Base-by-base conservation (phyloP, 2,888 invertebrate genomes). In the Ctenicera cuprea region DNA sequence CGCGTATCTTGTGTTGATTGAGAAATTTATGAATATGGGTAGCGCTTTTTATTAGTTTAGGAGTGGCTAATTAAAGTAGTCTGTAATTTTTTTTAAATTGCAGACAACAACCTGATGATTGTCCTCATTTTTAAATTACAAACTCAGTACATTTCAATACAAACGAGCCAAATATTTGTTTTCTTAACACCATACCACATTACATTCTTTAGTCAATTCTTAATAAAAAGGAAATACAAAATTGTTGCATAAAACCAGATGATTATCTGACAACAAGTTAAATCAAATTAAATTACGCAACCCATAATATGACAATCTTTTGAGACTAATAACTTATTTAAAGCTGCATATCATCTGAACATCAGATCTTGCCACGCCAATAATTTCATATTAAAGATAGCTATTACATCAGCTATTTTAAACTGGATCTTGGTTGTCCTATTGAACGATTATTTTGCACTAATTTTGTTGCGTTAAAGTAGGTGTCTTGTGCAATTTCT, bases 11-110 rank as follows among this genome's bases (percentile, higher is more conserved):
- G 4, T 5, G n/a, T 41, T 41, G 1, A n/a, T 41, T 41, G 14
- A 41, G 41, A 41, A 41, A 41, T 41, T 41, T n/a, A 41, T 41
- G 41, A 14, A 41, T 14, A 41, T 41, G n/a, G 41, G 14, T 41
- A 14, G 14, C n/a, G 41, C 14, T 41, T 4, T n/a, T 41, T 33
- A 33, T 41, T 41, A 41, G 14, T 14, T 41, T n/a, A 41, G 41
- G 41, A 14, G 41, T 41, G 41, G 41, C 41, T 14, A 41, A 41
- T 41, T 41, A 41, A 41, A 41, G n/a, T 14, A n/a, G 14, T n/a
- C n/a, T 14, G 2, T 14, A n/a, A 14, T 41, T 41, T 14, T n/a
- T 41, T 14, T 5, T n/a, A n/a, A n/a, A 41, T n/a, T 41, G n/a
- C 7, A 14, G 41, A 41, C 41, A 3, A 41, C 14, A 3, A 14